Evolutionary conservation across 2,888 invertebrate species (phyloP), one percentile per base, ranked within the genome.

Genomic region (Alviniconcha strummeri): DNA sequence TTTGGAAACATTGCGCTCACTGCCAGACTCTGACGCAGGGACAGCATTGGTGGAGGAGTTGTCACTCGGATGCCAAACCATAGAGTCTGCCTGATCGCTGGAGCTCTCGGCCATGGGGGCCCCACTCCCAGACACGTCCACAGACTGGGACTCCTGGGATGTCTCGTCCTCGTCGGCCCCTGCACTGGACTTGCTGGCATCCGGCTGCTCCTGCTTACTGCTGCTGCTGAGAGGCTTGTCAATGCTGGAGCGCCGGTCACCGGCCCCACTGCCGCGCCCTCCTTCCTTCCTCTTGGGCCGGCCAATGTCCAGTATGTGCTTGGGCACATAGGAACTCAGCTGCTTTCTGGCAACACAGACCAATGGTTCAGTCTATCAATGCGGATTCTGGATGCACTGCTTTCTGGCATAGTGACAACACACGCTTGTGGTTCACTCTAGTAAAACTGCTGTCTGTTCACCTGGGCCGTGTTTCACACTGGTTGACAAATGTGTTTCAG

Each of bases 191-290:
- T 80, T 84, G 54, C 80, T 55, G 17, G 81, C 82, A 9, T 86
- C 85, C 9, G 87, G 36, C 56, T 88, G 84, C 17, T 88, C 89
- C 81, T 88, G 88, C 60, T 87, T 54, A 57, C 88, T 79, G n/a
- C 85, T 81, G 60, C 88, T 79, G n/a, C 85, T 81, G 54, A 86
- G 84, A 4, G 69, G 77, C 57, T 86, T 85, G 74, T 88, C 87
- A 78, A 83, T 57, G 67, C 85, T 83, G 60, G 77, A 76, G 60
- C 84, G 81, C 9, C 86, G 82, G 69, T 83, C 74, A 56, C 83
- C 85, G 71, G 85, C 85, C 11, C 81, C 81, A 52, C 85, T 84
- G 57, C 72, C n/a, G 13, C 72, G 77, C 7, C 74, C 71, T 67
- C 86, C 81, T 69, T 86, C 85, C 79, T 85, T 83, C 84, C 85